These are phyloP conservation scores for Chaetodon auriga DNA, from an alignment of 2,113 vertebrate genomes.

Conservation along the genomic window DNA sequence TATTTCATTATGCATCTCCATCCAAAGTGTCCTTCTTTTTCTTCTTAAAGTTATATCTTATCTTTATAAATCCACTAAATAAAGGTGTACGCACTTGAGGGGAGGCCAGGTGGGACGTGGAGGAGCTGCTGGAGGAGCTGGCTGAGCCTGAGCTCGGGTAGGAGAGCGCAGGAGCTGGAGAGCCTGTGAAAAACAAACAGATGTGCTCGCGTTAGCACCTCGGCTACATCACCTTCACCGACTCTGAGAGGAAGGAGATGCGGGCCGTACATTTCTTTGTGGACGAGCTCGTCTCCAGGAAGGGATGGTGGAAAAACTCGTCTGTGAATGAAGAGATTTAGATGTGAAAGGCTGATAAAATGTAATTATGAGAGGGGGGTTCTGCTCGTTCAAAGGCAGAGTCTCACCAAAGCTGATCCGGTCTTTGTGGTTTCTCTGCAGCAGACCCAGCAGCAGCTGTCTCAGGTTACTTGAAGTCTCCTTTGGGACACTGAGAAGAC, in stretches of 20 bases:
- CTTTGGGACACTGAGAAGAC: slow-evolving; percentile 89
- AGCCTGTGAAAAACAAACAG: slow-evolving; percentile 80
- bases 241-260: background rate
- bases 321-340: slow-evolving; percentile 80
- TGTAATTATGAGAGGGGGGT: background rate
- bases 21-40: too few relatives aligned
- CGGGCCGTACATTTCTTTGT: slow-evolving; percentile 92
- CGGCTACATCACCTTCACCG: background rate
- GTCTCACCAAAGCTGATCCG: slow-evolving; percentile 93
- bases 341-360: background rate
- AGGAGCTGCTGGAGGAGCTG: slow-evolving; percentile 93
- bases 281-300: slow-evolving; percentile 88
- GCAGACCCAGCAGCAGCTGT: slow-evolving; percentile 90
- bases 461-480: slow-evolving; percentile 92
- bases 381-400: background rate
- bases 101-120: slow-evolving; percentile 92
- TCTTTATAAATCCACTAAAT: background rate
- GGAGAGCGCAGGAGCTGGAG: slow-evolving; percentile 87
- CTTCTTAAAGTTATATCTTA: background rate
- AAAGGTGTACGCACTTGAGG: slow-evolving; percentile 88
- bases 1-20: too few relatives aligned
- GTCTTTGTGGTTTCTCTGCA: slow-evolving; percentile 92
- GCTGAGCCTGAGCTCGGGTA: slow-evolving; percentile 90
- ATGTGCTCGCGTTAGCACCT: background rate
- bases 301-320: slow-evolving; percentile 95